Evolutionary conservation across 30 jellyfish, hydroid and myxozoan species (phyloP).

Genomic region (Aurelia sp.): DNA sequence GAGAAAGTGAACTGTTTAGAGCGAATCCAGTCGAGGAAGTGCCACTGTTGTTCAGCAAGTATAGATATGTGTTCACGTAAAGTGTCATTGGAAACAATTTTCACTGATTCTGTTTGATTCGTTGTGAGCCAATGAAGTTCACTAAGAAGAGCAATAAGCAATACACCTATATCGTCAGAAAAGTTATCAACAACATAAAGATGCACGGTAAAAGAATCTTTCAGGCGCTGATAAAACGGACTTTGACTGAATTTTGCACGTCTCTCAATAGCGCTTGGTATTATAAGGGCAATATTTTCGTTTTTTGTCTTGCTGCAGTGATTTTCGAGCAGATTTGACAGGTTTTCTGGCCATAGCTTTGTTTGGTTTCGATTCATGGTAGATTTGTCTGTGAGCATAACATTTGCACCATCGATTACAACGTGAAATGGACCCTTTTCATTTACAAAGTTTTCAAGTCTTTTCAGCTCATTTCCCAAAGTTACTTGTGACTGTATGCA

Average conservation of each 20-base stretch:
- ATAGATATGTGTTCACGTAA: slow-evolving; percentile 53
- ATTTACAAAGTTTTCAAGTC: slow-evolving; percentile 1
- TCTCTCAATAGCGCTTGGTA: slow-evolving; percentile 25
- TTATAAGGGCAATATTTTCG: slow-evolving; percentile 1
- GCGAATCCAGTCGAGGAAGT: slow-evolving; percentile 57
- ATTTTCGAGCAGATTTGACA: background rate
- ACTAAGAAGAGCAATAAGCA: slow-evolving; percentile 18
- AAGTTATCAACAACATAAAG: background rate
- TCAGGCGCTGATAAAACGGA: background rate
- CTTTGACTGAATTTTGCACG: slow-evolving; percentile 29
- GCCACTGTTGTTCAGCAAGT: slow-evolving; percentile 27
- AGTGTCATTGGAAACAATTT: slow-evolving; percentile 49
- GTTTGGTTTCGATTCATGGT: background rate
- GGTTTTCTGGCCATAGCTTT: slow-evolving; percentile 1
- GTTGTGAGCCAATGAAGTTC: background rate
- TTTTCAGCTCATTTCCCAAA: background rate
- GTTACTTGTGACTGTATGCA: background rate
- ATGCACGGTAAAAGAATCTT: background rate
- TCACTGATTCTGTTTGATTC: slow-evolving; percentile 1
- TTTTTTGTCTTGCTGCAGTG: background rate
- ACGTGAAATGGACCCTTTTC: slow-evolving; percentile 52
- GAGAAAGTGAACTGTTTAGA: slow-evolving; percentile 32
- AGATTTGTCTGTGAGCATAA: slow-evolving; percentile 16
- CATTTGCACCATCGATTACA: slow-evolving; percentile 73
- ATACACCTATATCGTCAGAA: slow-evolving; percentile 39